Conservation (phyloP, 2,113 vertebrate genomes). For the Burhinus bistriatus region DNA sequence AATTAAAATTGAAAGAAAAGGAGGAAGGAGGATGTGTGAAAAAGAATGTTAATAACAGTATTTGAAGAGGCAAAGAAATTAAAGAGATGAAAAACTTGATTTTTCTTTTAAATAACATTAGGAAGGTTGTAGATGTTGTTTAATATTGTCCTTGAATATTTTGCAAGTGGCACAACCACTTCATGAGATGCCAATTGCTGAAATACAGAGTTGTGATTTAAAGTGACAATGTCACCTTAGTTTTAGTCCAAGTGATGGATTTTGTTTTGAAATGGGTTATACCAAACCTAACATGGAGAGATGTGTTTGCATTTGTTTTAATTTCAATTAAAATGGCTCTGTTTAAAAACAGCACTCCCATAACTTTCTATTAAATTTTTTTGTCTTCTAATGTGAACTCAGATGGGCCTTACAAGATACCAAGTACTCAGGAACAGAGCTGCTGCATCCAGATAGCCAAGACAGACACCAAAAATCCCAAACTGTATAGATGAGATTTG, state of each 20-base stretch:
- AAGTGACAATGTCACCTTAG: slow-evolving; percentile 48
- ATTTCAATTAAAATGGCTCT: not conserved
- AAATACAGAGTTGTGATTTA: slow-evolving; percentile 47
- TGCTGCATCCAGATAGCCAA: not conserved
- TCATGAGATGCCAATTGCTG: slow-evolving; percentile 34
- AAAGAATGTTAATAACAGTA: slow-evolving; percentile 22
- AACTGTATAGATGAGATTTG: not conserved
- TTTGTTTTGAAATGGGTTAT: slow-evolving; percentile 5
- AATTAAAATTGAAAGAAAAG: slow-evolving; percentile 31
- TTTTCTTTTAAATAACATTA: slow-evolving; percentile 25
- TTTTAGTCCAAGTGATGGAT: slow-evolving; percentile 37
- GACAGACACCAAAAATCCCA: not conserved
- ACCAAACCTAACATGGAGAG: not conserved
- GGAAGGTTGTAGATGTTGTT: slow-evolving; percentile 16
- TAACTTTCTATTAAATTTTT: not conserved
- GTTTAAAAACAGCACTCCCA: not conserved
- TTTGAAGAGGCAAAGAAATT: slow-evolving; percentile 35
- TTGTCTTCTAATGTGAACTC: not conserved
- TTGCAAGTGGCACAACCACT: slow-evolving; percentile 20
- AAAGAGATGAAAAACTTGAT: not conserved
- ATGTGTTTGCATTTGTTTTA: not conserved
- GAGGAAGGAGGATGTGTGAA: not conserved
- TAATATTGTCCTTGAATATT: slow-evolving; percentile 47
- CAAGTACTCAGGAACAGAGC: not conserved
- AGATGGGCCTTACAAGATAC: not conserved